A percentile compares a stretch with the other conserved stretches of the same genome.
These are phyloP conservation scores for Potamilus streckersoni DNA, from an alignment of 1,140 invertebrate species.

Conservation along the genomic window DNA sequence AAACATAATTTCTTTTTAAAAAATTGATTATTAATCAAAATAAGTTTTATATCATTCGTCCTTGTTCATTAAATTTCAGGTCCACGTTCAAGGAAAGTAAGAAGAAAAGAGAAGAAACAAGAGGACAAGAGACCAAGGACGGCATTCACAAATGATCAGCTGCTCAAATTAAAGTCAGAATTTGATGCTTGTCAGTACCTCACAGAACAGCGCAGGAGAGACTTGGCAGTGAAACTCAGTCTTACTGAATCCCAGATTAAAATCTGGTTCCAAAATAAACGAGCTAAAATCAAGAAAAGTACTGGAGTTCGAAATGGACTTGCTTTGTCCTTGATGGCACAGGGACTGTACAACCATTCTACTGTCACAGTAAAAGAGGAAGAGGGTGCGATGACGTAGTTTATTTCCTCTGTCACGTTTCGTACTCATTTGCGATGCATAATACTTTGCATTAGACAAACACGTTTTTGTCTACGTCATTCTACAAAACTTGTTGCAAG, in stretches of 20 bases:
- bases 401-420: no score
- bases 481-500: no score
- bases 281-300: slow-evolving; percentile 98
- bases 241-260: slow-evolving; percentile 99
- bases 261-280: slow-evolving; percentile 97
- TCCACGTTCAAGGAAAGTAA: slow-evolving; percentile 87
- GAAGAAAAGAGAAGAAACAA: slow-evolving; percentile 74
- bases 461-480: no score
- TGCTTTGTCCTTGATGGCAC: slow-evolving; percentile 94
- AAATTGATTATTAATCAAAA: no score
- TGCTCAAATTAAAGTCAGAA: slow-evolving; percentile 91
- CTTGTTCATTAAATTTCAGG: slow-evolving; percentile 73
- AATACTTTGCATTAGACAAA: no score
- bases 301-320: slow-evolving; percentile 88
- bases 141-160: slow-evolving; percentile 95
- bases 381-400: no score
- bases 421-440: no score
- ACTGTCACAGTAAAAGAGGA: slow-evolving; percentile 45
- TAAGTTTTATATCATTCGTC: neutral
- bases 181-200: slow-evolving; percentile 95
- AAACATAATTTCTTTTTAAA: no score
- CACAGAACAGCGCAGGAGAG: slow-evolving; percentile 91
- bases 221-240: slow-evolving; percentile 89
- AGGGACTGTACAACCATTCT: slow-evolving; percentile 87
- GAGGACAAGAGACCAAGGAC: slow-evolving; percentile 90